Conservation (phyloP, 2,888 invertebrate species). For the Lobophora halterata region DNA sequence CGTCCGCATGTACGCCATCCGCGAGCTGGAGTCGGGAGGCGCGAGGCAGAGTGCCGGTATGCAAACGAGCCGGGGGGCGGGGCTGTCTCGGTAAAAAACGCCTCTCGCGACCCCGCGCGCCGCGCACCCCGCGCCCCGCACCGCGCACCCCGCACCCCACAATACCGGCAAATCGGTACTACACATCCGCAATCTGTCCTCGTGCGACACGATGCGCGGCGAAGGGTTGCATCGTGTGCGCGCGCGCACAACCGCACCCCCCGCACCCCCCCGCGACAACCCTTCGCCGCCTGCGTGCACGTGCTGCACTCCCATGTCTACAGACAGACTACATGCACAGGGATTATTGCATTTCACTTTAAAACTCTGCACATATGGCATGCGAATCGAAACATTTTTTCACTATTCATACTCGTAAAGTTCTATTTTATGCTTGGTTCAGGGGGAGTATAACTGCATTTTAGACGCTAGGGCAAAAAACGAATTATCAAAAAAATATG, state of each 20-base stretch:
- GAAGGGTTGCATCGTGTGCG: constrained; percentile 52
- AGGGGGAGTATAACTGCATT: too few relatives aligned
- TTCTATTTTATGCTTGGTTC: too few relatives aligned
- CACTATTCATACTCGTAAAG: too few relatives aligned
- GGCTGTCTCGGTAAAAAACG: constrained; percentile 39
- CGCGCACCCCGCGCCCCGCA: constrained; percentile 27
- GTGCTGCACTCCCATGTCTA: constrained; percentile 30
- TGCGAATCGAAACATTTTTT: too few relatives aligned
- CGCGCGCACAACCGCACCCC: constrained; percentile 37
- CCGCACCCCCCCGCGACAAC: constrained; percentile 25
- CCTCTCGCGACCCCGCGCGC: constrained; percentile 37
- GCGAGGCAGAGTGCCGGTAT: constrained; percentile 36
- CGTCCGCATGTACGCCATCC: too few relatives aligned
- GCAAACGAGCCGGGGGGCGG: constrained; percentile 55
- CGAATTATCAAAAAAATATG: too few relatives aligned
- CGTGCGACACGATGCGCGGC: constrained; percentile 35
- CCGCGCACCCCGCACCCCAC: constrained; percentile 33
- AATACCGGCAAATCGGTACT: constrained; percentile 49
- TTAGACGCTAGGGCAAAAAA: too few relatives aligned
- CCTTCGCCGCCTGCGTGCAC: constrained; percentile 38
- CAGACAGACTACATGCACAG: constrained; percentile 29
- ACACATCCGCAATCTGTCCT: constrained; percentile 57
- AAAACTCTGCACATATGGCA: too few relatives aligned
- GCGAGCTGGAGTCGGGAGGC: constrained; percentile 5
- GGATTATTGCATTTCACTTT: constrained; percentile 52